Evolutionary conservation across 2,888 invertebrate genomes (phyloP).

Genomic region (Tachystola acroxantha): DNA sequence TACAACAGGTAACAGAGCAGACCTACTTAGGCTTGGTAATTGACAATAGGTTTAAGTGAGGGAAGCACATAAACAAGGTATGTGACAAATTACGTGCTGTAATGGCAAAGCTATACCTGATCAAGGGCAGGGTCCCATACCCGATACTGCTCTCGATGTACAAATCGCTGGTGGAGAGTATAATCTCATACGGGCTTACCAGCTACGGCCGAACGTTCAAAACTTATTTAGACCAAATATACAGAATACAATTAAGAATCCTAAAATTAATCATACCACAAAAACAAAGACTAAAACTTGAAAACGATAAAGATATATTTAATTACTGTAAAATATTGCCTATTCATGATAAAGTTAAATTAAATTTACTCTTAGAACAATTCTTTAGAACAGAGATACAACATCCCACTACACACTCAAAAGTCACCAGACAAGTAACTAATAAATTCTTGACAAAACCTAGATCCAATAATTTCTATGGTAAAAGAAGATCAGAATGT

Average conservation of each 20-base stretch:
- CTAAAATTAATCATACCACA: neutral
- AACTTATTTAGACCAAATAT: neutral
- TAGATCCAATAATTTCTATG: neutral
- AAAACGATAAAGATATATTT: neutral
- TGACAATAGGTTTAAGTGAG: conserved; percentile 12
- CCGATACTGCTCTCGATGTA: neutral
- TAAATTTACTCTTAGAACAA: neutral
- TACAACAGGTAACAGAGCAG: neutral
- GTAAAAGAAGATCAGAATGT: neutral
- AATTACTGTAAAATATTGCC: neutral
- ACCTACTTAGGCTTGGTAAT: neutral
- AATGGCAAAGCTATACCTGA: neutral
- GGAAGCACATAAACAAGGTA: conserved; percentile 6
- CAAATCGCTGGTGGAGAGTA: neutral
- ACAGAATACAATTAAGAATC: neutral
- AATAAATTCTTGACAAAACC: neutral
- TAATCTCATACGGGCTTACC: neutral
- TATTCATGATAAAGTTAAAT: neutral
- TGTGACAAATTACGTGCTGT: conserved; percentile 8
- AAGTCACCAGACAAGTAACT: neutral
- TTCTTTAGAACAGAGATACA: neutral
- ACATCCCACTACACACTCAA: neutral
- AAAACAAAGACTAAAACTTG: neutral
- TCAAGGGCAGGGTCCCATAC: neutral
- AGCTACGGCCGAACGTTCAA: neutral